These are phyloP conservation scores for Suillia variegata DNA, from an alignment of 2,888 invertebrate species.

Conservation along the genomic window DNA sequence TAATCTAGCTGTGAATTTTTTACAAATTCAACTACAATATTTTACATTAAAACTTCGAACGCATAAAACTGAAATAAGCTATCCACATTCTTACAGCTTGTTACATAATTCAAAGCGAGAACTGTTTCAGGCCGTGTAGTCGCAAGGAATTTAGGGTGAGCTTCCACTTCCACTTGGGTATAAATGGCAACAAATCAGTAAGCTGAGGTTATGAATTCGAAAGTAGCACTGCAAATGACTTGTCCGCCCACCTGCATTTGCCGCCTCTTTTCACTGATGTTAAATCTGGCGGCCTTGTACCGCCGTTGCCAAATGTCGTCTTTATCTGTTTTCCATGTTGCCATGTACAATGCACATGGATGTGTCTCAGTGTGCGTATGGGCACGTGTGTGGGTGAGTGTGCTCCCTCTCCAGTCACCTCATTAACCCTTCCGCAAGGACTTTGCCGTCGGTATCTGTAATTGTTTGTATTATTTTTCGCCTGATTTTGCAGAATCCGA, in stretches of 20 bases:
- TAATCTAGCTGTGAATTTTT: too few species aligned
- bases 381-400: neutral
- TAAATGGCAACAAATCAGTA: too few species aligned
- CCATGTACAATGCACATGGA: too few species aligned
- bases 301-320: neutral
- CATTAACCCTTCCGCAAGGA: neutral
- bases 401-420: neutral
- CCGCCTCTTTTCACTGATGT: neutral
- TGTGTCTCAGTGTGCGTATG: neutral
- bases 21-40: too few species aligned
- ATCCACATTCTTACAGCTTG: too few species aligned
- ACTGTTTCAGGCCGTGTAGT: too few species aligned
- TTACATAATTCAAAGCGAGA: too few species aligned
- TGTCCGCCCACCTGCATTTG: neutral
- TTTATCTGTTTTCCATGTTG: constrained; percentile 48
- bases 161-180: too few species aligned
- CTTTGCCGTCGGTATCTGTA: constrained; percentile 36
- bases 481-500: constrained; percentile 40
- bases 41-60: too few species aligned
- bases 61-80: too few species aligned
- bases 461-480: constrained; percentile 54
- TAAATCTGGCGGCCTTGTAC: neutral
- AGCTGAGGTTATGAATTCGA: too few species aligned
- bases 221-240: constrained; percentile 17
- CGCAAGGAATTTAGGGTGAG: too few species aligned